These are phyloP conservation scores for Branchinecta sandiegonensis DNA, from an alignment of 2,888 invertebrate species.

Conservation along the genomic window DNA sequence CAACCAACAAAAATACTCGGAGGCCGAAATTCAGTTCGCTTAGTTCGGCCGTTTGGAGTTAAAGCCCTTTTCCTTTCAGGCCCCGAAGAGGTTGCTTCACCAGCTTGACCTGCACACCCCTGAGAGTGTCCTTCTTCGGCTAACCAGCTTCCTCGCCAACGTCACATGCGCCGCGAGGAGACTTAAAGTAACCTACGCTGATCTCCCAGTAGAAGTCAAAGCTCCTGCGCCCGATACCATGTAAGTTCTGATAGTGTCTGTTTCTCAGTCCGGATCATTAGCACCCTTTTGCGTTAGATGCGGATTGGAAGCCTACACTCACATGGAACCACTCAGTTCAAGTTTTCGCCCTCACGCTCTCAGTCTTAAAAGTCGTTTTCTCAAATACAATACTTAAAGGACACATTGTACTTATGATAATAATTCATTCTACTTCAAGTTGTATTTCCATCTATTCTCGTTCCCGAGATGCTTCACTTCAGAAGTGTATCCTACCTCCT, in stretches of 20 bases:
- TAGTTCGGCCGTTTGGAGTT: background rate
- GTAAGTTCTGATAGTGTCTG: constrained; percentile 31
- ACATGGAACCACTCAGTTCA: too few relatives aligned
- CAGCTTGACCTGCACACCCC: constrained; percentile 36
- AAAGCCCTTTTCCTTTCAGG: constrained; percentile 32
- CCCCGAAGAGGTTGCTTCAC: constrained; percentile 38
- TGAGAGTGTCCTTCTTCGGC: constrained; percentile 37
- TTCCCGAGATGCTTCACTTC: too few relatives aligned
- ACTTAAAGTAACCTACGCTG: constrained; percentile 35
- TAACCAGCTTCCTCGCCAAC: constrained; percentile 40
- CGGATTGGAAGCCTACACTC: too few relatives aligned
- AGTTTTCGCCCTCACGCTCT: too few relatives aligned
- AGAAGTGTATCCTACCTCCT: too few relatives aligned
- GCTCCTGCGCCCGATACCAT: constrained; percentile 42
- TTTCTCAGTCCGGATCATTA: background rate
- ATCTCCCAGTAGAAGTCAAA: constrained; percentile 39
- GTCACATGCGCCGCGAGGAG: constrained; percentile 36
- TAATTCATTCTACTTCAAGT: too few relatives aligned
- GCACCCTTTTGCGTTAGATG: too few relatives aligned
- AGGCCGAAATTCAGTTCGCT: constrained; percentile 2
- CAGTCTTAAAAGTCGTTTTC: too few relatives aligned
- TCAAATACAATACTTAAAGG: too few relatives aligned
- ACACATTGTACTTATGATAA: too few relatives aligned
- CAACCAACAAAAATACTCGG: too few relatives aligned
- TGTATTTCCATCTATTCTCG: too few relatives aligned